Base-by-base conservation (phyloP, 1,140 invertebrate genomes). In the Bicyclus anynana region DNA sequence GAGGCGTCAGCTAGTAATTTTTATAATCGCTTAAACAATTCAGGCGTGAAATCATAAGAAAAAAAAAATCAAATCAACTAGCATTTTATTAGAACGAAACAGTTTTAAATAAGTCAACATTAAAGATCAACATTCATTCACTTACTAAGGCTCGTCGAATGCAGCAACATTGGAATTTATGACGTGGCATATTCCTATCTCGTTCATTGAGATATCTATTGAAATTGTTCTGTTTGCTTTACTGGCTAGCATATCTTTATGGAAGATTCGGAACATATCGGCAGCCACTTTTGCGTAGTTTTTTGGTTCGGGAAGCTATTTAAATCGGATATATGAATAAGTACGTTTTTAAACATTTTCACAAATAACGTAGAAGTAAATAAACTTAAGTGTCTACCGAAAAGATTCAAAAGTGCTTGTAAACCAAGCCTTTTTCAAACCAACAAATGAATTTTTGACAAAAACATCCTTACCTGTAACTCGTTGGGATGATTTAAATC, bases 121-220 rank as follows among this genome's bases (percentile, higher is more conserved):
- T n/a, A n/a, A n/a, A n/a, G n/a, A 46, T 17, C 14, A 46, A 46
- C 2, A n/a, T 5, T 44, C n/a, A 4, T 44, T 14, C 18, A 64
- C 77, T 74, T 69, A 87, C 84, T 52, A 46, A 16, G 84, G 80
- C 38, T 78, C 64, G 23, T 87, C 79, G 44, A 74, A 77, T 23
- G 62, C 33, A 2, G 77, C 84, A 17, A 84, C 69, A 56, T 87
- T 84, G 0, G 92, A 93, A 69, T 93, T 93, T 49, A 93, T 90
- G 23, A 90, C 82, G 70, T 93, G 92, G 68, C 93, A 94, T 49
- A 92, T 81, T 12, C 93, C 93, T 51, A 91, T 84, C 69, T 94
- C 93, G 0, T 91, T 92, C 71, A 93, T 90, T 0, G 89, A 88
- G 49, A 83, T 71, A 18, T 89, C 74, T 0, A 92, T 65, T 2